A percentile compares a stretch with the other conserved stretches of the same genome.
These are phyloP conservation scores for Ploceus nigricollis DNA, from an alignment of 2,113 vertebrate genomes.

Conservation along the genomic window DNA sequence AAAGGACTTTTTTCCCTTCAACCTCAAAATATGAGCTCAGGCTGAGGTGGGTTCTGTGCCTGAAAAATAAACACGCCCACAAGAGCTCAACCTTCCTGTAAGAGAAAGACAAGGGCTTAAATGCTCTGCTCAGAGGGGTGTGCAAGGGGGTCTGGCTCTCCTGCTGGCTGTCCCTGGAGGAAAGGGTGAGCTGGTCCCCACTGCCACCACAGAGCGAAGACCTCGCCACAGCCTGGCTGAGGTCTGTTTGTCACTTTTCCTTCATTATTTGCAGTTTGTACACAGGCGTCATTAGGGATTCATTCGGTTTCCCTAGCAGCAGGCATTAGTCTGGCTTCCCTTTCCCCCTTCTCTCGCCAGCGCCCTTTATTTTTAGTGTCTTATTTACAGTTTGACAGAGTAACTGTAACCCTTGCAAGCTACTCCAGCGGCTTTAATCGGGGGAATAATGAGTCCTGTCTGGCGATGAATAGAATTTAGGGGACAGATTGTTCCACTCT, in stretches of 20 bases:
- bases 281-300: conserved; percentile 67
- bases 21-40: not conserved
- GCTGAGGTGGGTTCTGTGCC: not conserved
- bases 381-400: conserved; percentile 76
- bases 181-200: not conserved
- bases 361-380: conserved; percentile 64
- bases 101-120: not conserved
- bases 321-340: conserved; percentile 64
- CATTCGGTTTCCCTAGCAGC: conserved; percentile 64
- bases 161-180: not conserved
- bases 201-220: rapidly evolving
- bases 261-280: conserved; percentile 63
- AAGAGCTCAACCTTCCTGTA: rapidly evolving
- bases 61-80: rapidly evolving
- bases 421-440: conserved; percentile 69
- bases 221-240: not conserved
- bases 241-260: conserved; percentile 52
- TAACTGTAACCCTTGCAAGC: conserved; percentile 71
- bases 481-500: conserved; percentile 71
- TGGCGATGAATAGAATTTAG: conserved; percentile 68
- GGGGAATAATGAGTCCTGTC: conserved; percentile 69
- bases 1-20: rapidly evolving
- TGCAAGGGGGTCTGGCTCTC: not conserved
- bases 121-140: rapidly evolving
- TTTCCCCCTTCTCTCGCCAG: conserved; percentile 37